Conservation (phyloP, 2,888 invertebrate species). For the Resseliella maxima region DNA sequence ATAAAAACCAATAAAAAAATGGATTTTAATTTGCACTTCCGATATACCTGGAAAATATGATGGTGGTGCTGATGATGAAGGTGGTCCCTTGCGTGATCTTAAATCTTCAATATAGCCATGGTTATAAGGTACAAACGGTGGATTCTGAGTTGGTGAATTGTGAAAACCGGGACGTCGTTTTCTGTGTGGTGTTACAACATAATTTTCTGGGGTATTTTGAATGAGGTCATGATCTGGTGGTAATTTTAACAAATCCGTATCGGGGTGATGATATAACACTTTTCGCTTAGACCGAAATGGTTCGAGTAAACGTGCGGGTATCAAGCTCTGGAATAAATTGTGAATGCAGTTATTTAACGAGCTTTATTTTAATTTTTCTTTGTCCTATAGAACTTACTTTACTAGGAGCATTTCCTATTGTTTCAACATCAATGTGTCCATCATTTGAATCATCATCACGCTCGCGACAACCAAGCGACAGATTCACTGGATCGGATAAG, state of each 20-base stretch:
- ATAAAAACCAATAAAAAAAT: not conserved
- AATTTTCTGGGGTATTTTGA: slow-evolving; percentile 83
- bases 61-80: slow-evolving; percentile 81
- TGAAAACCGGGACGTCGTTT: slow-evolving; percentile 89
- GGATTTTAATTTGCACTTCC: not conserved
- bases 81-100: slow-evolving; percentile 73
- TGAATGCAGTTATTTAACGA: not conserved
- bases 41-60: slow-evolving; percentile 64
- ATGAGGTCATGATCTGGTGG: slow-evolving; percentile 78
- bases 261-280: slow-evolving; percentile 76
- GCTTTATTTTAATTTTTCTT: not conserved
- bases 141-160: slow-evolving; percentile 87
- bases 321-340: slow-evolving; percentile 59
- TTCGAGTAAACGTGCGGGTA: slow-evolving; percentile 68
- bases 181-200: slow-evolving; percentile 87
- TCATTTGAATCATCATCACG: slow-evolving; percentile 72
- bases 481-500: slow-evolving; percentile 85
- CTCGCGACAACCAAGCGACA: slow-evolving; percentile 74
- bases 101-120: slow-evolving; percentile 81
- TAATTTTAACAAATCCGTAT: slow-evolving; percentile 71
- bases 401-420: slow-evolving; percentile 68
- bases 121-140: slow-evolving; percentile 85
- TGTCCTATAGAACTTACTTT: slow-evolving; percentile 60
- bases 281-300: slow-evolving; percentile 70
- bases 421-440: slow-evolving; percentile 71